Evolutionary conservation across 2,797 vertebrate genomes (phyloP).

Genomic region (Hypotaenidia okinawae): DNA sequence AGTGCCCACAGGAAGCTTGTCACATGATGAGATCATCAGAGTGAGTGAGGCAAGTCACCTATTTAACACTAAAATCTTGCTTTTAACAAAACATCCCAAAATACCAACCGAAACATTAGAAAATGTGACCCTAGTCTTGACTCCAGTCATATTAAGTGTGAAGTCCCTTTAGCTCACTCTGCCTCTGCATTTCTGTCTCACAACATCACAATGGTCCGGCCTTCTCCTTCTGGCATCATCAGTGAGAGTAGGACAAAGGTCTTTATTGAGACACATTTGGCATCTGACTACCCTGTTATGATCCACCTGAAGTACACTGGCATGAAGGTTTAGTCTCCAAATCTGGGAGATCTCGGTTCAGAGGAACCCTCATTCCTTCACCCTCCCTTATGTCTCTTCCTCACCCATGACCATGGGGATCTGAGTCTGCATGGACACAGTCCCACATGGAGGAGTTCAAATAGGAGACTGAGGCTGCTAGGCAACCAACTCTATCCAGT

Average conservation of each 20-base stretch:
- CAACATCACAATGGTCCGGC: background rate
- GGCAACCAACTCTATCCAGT: background rate
- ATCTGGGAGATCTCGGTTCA: background rate
- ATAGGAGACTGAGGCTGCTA: background rate
- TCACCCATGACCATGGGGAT: background rate
- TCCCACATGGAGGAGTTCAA: background rate
- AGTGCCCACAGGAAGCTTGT: background rate
- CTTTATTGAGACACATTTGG: accelerated
- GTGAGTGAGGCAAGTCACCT: background rate
- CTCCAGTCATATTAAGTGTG: accelerated
- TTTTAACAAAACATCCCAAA: background rate
- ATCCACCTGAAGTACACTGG: background rate
- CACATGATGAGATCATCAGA: background rate
- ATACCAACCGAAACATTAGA: background rate
- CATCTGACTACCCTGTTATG: background rate
- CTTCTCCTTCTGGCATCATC: background rate
- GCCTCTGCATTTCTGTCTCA: background rate
- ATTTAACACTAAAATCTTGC: background rate
- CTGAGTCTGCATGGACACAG: background rate
- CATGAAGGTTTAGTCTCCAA: background rate
- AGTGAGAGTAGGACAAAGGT: background rate
- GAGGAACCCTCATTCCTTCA: background rate
- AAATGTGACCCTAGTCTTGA: background rate
- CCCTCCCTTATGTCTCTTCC: background rate
- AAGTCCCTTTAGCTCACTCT: background rate